Evolutionary conservation across 2,113 vertebrate species (phyloP).

Genomic region (Trogon melanurus): DNA sequence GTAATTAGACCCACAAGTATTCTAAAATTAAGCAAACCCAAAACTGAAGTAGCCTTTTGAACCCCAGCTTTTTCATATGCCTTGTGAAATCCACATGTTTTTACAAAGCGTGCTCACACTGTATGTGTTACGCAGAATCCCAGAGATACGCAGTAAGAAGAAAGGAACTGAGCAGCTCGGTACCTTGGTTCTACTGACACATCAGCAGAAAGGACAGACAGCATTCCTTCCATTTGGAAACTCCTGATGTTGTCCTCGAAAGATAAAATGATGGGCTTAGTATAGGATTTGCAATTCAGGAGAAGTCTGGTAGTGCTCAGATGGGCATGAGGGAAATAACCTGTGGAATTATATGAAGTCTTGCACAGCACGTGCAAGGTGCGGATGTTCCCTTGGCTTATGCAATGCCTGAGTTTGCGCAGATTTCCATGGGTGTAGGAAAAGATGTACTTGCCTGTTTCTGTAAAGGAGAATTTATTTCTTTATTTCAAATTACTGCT

Average conservation of each 20-base stretch:
- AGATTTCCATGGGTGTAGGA: background rate
- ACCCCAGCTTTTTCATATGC: background rate
- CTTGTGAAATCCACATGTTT: background rate
- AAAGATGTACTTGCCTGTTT: background rate
- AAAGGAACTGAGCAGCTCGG: background rate
- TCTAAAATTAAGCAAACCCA: background rate
- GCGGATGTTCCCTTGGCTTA: background rate
- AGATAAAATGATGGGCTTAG: background rate
- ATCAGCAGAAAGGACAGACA: background rate
- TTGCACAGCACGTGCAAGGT: background rate
- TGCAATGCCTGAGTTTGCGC: background rate
- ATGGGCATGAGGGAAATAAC: background rate
- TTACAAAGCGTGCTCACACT: background rate
- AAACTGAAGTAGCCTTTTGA: background rate
- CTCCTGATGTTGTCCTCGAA: accelerated
- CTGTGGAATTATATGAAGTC: background rate
- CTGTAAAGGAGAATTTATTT: background rate
- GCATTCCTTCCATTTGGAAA: background rate
- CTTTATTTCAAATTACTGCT: background rate
- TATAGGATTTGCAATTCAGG: background rate
- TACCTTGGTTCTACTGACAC: background rate
- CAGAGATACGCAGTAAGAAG: background rate
- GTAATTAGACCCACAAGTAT: background rate
- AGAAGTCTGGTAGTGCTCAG: background rate
- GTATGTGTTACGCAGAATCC: background rate